A percentile compares a stretch with the other conserved stretches of the same genome.
Conservation (phyloP, 2,888 invertebrate species). For the Synergus japonicus region DNA sequence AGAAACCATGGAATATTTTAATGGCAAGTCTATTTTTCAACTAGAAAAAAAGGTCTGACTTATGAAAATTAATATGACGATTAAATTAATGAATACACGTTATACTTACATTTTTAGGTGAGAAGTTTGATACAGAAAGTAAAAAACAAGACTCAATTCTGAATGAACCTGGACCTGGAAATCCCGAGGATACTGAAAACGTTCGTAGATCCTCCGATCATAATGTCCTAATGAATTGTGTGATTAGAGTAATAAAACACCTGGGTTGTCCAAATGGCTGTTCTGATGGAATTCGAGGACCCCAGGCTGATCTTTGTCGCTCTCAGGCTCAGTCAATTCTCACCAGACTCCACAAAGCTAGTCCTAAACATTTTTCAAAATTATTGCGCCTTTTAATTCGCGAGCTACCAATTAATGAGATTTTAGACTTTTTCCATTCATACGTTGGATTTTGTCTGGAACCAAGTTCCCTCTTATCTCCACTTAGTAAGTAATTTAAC, state of each 20-base stretch:
- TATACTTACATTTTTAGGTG: conserved; percentile 43
- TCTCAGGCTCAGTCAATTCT: conserved; percentile 91
- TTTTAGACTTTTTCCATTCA: conserved; percentile 96
- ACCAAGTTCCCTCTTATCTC: conserved; percentile 90
- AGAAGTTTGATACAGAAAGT: conserved; percentile 60
- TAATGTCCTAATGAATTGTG: conserved; percentile 86
- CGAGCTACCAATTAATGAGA: conserved; percentile 87
- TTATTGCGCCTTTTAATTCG: conserved; percentile 88
- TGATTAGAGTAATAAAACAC: conserved; percentile 87
- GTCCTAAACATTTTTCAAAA: conserved; percentile 82
- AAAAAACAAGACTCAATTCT: conserved; percentile 65
- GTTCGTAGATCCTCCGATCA: conserved; percentile 79
- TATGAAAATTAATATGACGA: not conserved
- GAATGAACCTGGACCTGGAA: conserved; percentile 52
- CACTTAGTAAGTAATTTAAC: conserved; percentile 86
- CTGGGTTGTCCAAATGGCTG: conserved; percentile 98
- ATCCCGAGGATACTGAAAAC: conserved; percentile 17
- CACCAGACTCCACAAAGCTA: conserved; percentile 85
- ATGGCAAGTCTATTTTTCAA: conserved; percentile 18
- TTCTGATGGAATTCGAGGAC: conserved; percentile 86
- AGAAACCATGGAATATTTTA: conserved; percentile 48
- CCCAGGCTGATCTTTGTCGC: conserved; percentile 93
- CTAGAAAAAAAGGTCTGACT: too few relatives aligned
- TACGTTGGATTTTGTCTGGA: conserved; percentile 97
- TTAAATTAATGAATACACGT: not conserved